Evolutionary conservation across 2,888 invertebrate species (phyloP).

Genomic region (Anoncus sp.): DNA sequence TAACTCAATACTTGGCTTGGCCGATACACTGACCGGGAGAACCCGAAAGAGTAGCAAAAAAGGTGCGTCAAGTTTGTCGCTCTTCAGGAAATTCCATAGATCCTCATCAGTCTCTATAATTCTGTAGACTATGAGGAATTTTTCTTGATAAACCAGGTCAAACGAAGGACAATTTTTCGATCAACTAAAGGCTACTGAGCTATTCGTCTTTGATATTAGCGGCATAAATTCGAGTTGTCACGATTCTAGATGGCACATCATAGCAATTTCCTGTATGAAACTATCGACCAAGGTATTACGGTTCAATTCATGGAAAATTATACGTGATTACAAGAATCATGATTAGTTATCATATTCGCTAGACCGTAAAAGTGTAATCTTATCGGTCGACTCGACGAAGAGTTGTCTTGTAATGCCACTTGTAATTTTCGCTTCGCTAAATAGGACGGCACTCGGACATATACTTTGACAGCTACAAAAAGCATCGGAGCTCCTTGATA

Average conservation of each 20-base stretch:
- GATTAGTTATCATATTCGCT: constrained; percentile 21
- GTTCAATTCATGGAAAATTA: background rate
- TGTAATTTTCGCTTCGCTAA: constrained; percentile 30
- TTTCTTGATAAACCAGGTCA: background rate
- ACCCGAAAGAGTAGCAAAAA: constrained; percentile 3
- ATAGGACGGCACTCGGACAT: constrained; percentile 19
- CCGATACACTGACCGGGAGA: constrained; percentile 4
- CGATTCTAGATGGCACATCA: too few relatives aligned
- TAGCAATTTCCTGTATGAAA: too few relatives aligned
- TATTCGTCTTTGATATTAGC: background rate
- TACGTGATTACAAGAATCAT: constrained; percentile 1
- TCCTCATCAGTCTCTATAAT: background rate
- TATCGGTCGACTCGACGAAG: background rate
- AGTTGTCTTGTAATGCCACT: constrained; percentile 21
- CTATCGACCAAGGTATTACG: background rate
- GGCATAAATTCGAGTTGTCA: background rate
- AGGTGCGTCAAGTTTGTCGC: constrained; percentile 7
- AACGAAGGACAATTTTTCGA: background rate
- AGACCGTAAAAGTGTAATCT: background rate
- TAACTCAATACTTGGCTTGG: constrained; percentile 60
- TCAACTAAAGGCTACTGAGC: background rate
- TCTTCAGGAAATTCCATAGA: constrained; percentile 22
- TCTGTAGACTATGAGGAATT: background rate
- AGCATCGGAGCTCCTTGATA: constrained; percentile 78
- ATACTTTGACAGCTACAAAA: constrained; percentile 77